Percentiles rank a stretch among this genome's conserved stretches.
phyloP scores from a whole-genome alignment of 2,113 vertebrate species.

The Mystacornis crossleyi region DNA sequence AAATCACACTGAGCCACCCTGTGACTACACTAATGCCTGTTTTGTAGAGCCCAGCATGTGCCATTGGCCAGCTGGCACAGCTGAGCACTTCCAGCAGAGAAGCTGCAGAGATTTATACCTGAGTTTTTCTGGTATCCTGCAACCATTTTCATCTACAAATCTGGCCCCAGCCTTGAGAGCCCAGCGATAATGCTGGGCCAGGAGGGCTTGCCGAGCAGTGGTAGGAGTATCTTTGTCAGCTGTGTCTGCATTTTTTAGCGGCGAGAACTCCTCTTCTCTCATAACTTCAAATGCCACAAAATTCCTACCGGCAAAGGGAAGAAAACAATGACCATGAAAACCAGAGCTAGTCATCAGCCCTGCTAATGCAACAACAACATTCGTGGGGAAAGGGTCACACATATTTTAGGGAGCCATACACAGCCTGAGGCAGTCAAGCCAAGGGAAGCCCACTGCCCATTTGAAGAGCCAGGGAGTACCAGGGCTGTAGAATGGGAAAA shows the following conservation, averaged over 20 bases:
- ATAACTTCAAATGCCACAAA: conserved; percentile 90
- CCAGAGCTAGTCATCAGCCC: not conserved
- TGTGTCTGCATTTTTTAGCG: conserved; percentile 87
- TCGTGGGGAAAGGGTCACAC: not conserved
- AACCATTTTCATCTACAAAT: conserved; percentile 74
- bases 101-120: conserved; percentile 63
- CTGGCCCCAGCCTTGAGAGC: conserved; percentile 78
- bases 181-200: conserved; percentile 91
- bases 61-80: not conserved
- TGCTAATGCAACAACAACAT: not conserved
- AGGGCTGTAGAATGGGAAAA: not conserved
- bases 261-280: conserved; percentile 92
- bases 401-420: not conserved
- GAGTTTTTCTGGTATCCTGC: conserved; percentile 50
- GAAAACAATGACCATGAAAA: not conserved
- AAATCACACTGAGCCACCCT: not conserved
- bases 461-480: not conserved
- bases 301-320: conserved; percentile 73
- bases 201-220: conserved; percentile 79
- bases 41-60: not conserved
- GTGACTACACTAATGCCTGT: not conserved
- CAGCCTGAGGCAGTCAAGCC: not conserved
- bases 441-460: not conserved
- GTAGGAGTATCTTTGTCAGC: conserved; percentile 81
- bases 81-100: not conserved